Conservation (phyloP, 2,113 vertebrate genomes). For the Anhinga rufa region DNA sequence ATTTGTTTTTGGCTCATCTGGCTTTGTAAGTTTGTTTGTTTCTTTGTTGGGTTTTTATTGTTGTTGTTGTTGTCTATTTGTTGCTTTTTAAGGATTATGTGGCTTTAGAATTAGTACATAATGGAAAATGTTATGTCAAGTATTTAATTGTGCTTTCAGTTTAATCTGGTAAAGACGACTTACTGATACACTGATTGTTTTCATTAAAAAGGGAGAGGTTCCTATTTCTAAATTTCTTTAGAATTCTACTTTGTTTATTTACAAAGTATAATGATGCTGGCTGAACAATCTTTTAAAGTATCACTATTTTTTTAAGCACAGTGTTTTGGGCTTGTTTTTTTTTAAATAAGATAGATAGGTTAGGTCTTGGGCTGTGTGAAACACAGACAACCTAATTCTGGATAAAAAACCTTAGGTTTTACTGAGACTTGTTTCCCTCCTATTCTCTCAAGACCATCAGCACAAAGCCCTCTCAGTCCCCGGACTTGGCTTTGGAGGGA, state of each 20-base stretch:
- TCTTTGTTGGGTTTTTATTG: background rate
- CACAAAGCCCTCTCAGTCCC: background rate
- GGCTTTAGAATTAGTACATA: background rate
- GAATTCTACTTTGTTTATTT: background rate
- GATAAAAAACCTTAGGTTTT: background rate
- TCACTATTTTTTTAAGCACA: background rate
- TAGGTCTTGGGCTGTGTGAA: background rate
- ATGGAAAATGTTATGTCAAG: background rate
- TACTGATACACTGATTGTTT: background rate
- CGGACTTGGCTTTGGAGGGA: background rate
- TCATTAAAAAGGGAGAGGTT: background rate
- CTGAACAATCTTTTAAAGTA: background rate
- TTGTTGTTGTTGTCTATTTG: background rate
- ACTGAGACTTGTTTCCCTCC: background rate
- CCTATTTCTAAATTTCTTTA: background rate
- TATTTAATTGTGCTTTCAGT: background rate
- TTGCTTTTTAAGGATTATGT: background rate
- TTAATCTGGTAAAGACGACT: background rate
- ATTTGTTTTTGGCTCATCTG: background rate
- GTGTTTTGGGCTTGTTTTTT: background rate
- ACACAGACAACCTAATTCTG: background rate
- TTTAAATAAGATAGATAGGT: background rate
- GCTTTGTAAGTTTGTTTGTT: background rate
- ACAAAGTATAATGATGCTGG: background rate
- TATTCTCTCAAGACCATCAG: background rate